Base-by-base conservation (phyloP, 2,888 invertebrate genomes). In the Meteorus colon region DNA sequence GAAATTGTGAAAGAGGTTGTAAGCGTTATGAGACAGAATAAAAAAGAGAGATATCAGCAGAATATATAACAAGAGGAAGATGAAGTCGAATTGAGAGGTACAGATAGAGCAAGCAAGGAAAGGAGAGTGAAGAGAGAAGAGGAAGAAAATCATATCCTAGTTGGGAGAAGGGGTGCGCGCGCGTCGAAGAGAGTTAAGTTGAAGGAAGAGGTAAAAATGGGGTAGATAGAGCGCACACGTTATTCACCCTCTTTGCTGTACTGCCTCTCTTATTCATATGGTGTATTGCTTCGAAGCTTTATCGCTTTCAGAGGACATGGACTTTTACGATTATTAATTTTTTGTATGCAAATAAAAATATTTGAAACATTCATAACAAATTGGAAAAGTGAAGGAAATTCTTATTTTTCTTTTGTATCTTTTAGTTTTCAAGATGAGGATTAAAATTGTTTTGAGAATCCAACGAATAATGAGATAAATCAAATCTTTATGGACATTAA, bases 311-410 rank as follows among this genome's bases (percentile, higher is more conserved):
- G 81, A 84, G 82, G 82, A 84, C 82, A 83, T 76, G 75, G 82
- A 84, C 83, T 85, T 86, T 86, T 85, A 85, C 84, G 83, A 86
- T 86, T 86, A 85, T 86, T 85, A 86, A 85, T 86, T 82, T 80
- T 81, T 78, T 83, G 81, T 79, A 76, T 73, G 83, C 66, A 76
- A 51, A 72, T 79, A 31, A 19, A 31, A 62, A 62, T 27, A 60
- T 29, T 1, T 27, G 24, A 19, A 10, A 62, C 4, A 65, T 37
- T 4, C 16, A 19, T 41, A n/a, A 2, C 2, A 41, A 65, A 19
- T 8, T 34, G 4, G 34, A 2, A 10, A 29, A 69, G 19, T 68
- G 24, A 8, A 24, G 27, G 24, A 24, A 24, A 24, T 24, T 24
- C 24, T 24, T 24, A 24, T 24, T 24, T 24, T 24, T 24, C 24